Evolutionary conservation across 2,113 vertebrate species (phyloP), one percentile per base, ranked within the genome.

Genomic region (Maccullochella peelii): DNA sequence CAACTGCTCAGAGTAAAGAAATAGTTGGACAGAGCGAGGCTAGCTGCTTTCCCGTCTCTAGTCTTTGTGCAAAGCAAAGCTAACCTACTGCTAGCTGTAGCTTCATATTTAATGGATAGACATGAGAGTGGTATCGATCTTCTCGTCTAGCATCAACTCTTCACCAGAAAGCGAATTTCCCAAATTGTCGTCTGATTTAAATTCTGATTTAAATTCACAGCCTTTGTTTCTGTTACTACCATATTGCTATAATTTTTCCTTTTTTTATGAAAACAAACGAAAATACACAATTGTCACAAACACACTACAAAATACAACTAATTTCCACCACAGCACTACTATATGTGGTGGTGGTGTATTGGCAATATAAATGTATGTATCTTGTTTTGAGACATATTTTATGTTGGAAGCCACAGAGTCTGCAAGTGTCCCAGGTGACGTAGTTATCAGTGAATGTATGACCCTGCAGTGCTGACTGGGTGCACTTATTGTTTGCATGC

Each of bases 361-460:
- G 71, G 52, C 47, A 75, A 52, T 70, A 75, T 18, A 61, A 76
- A 49, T 18, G 16, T 3, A 16, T 52, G 68, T 38, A 47, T 70
- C 8, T 77, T 65, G 18, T 63, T 85, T 25, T 20, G 7, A 77
- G 38, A 69, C 14, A 27, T 18, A 9, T 68, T 61, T 10, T 36
- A 21, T 23, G 23, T 68, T 50, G 23, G 16, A 80, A 65, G 73
- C 65, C 71, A 72, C 57, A 62, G 71, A 71, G 54, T 79, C 54
- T 50, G 54, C 10, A 14, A 57, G 83, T 62, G 85, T 87, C 83
- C 62, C 62, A 21, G 66, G 76, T 33, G 49, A 72, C 18, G 44
- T 75, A 38, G 79, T 79, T 61, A 27, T 86, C 72, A 62, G 83
- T 88, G 91, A 94, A 92, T 91, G 93, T 93, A 88, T 76, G 84